Evolutionary conservation across 2,888 invertebrate species (phyloP).

Genomic region (Dioctria linearis): DNA sequence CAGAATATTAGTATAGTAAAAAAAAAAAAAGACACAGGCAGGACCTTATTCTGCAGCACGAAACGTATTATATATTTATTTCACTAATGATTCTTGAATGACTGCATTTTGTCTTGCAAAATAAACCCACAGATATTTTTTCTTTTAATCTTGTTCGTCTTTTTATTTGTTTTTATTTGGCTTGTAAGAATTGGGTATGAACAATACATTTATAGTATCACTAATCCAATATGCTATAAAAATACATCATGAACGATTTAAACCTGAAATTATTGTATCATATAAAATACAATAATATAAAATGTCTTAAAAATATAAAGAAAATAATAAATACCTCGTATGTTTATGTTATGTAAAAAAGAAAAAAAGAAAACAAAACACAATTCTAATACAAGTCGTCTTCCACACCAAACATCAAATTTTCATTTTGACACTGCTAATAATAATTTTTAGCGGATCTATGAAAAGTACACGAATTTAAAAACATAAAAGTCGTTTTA

Average conservation of each 20-base stretch:
- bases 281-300: slow-evolving; percentile 27
- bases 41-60: too few species aligned
- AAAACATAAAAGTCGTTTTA: background rate
- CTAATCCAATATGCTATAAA: slow-evolving; percentile 40
- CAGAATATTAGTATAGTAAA: too few species aligned
- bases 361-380: background rate
- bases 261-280: slow-evolving; percentile 27
- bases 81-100: too few species aligned
- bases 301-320: slow-evolving; percentile 42
- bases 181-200: slow-evolving; percentile 36
- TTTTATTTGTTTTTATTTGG: slow-evolving; percentile 32
- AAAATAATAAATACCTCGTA: slow-evolving; percentile 32
- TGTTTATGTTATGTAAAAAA: slow-evolving; percentile 22
- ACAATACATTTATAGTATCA: slow-evolving; percentile 30
- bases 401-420: slow-evolving; percentile 1
- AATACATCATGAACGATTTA: slow-evolving; percentile 38
- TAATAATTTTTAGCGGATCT: background rate
- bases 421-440: slow-evolving; percentile 14
- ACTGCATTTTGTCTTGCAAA: too few species aligned
- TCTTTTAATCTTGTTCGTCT: slow-evolving; percentile 15
- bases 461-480: slow-evolving; percentile 8
- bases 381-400: background rate
- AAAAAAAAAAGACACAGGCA: too few species aligned
- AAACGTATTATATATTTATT: too few species aligned
- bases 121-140: too few species aligned